phyloP scores from a whole-genome alignment of 1,140 invertebrate species.

The Ridgeia piscesae region DNA sequence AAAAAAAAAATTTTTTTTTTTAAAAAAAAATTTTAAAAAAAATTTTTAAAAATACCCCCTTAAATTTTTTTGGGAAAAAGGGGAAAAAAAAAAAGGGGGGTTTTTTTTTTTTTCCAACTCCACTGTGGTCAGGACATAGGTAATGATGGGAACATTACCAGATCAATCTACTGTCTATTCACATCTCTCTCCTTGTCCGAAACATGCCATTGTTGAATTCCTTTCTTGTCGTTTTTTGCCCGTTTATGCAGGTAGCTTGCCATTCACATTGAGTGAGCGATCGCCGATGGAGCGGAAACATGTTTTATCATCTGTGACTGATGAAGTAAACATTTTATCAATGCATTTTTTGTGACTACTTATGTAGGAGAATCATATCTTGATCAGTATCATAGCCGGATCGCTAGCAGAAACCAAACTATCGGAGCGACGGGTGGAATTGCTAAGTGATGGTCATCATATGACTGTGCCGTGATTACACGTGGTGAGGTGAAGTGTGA shows the following conservation, averaged over 20 bases:
- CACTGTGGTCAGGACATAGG: background rate
- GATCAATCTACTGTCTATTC: background rate
- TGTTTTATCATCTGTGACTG: background rate
- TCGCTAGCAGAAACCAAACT: background rate
- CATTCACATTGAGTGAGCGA: background rate
- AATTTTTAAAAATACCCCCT: too few relatives aligned
- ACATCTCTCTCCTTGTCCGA: background rate
- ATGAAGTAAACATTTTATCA: background rate
- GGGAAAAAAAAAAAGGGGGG: too few relatives aligned
- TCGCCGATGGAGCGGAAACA: background rate
- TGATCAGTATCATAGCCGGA: background rate
- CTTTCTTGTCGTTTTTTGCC: background rate
- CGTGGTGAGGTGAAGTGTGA: background rate
- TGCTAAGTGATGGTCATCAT: background rate
- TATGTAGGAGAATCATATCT: background rate
- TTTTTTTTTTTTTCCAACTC: too few relatives aligned
- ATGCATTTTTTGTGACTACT: background rate
- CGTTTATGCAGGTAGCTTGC: background rate
- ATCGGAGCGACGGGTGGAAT: background rate
- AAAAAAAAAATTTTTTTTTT: too few relatives aligned
- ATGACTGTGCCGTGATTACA: background rate
- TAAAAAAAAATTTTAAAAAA: too few relatives aligned
- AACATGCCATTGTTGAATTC: background rate
- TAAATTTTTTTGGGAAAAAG: too few relatives aligned
- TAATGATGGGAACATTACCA: background rate